Evolutionary conservation across 2,113 vertebrate species (phyloP).

Genomic region (Calcarius ornatus): DNA sequence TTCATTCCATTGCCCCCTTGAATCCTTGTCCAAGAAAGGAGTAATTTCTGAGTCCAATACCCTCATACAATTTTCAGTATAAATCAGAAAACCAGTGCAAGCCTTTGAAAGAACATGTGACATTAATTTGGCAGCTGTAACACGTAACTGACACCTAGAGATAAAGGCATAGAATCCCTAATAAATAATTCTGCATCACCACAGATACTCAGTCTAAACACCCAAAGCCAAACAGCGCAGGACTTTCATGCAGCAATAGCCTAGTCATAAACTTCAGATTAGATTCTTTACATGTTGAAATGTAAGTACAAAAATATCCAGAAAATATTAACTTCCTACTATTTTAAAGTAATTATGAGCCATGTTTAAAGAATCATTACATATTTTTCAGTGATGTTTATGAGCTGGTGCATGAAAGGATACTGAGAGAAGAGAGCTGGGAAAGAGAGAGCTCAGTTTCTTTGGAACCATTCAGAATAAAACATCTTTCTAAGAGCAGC

Average conservation of each 20-base stretch:
- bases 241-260: not conserved
- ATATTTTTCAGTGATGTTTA: not conserved
- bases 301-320: not conserved
- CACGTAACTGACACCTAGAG: not conserved
- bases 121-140: not conserved
- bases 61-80: not conserved
- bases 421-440: not conserved
- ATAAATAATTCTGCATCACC: not conserved
- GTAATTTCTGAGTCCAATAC: not conserved
- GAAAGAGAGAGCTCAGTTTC: not conserved
- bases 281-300: not conserved
- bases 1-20: not conserved
- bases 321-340: not conserved
- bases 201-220: not conserved
- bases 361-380: not conserved
- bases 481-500: not conserved
- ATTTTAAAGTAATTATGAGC: not conserved
- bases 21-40: conserved; percentile 1
- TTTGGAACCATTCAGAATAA: not conserved
- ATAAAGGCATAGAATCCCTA: not conserved
- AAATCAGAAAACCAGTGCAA: conserved; percentile 19
- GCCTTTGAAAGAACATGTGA: conserved; percentile 1
- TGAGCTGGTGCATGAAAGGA: not conserved
- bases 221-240: not conserved
- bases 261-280: not conserved